Conservation (phyloP, 2,888 invertebrate genomes). For the Volucella bombylans region DNA sequence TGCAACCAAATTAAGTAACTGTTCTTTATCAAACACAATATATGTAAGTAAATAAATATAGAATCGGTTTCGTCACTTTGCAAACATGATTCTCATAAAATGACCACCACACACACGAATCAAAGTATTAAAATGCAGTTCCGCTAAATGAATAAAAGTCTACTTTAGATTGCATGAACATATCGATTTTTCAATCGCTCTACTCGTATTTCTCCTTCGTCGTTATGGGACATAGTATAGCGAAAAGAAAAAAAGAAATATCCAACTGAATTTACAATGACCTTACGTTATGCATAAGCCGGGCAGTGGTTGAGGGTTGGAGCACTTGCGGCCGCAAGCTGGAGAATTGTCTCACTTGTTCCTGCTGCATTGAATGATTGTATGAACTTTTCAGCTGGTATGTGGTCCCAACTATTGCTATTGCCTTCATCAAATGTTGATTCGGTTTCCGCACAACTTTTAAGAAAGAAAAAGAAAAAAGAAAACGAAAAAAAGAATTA, state of each 20-base stretch:
- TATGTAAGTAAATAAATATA: no score
- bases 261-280: constrained; percentile 6
- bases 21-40: no score
- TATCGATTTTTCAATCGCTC: constrained; percentile 43
- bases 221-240: not conserved
- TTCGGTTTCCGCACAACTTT: constrained; percentile 55
- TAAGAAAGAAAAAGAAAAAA: not conserved
- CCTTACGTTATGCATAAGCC: constrained; percentile 63
- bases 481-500: not conserved
- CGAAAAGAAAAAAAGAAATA: not conserved
- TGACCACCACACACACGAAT: no score
- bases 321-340: constrained; percentile 39
- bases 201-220: no score
- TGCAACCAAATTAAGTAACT: no score
- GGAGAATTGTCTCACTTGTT: constrained; percentile 50
- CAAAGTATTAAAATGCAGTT: no score
- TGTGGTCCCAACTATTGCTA: constrained; percentile 58
- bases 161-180: not conserved
- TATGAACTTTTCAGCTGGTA: constrained; percentile 57
- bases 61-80: no score
- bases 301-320: constrained; percentile 34
- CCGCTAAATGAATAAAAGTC: no score
- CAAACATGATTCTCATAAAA: no score
- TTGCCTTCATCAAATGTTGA: constrained; percentile 54
- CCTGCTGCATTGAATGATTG: constrained; percentile 39